Evolutionary conservation across 2,113 vertebrate species (phyloP).

Genomic region (Melanerpes aurifrons): DNA sequence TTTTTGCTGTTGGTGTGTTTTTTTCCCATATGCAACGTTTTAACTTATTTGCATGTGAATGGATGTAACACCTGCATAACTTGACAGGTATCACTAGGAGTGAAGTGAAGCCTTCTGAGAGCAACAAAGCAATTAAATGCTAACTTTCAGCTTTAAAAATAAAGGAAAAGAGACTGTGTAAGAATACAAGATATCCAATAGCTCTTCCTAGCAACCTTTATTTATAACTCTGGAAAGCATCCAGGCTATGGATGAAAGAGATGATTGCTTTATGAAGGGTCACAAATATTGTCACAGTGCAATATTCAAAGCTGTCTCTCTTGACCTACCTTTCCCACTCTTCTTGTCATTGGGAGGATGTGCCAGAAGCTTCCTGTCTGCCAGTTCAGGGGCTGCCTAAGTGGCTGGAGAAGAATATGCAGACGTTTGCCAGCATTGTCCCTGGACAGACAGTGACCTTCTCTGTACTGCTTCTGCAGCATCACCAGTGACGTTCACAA

Average conservation of each 20-base stretch:
- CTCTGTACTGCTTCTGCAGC: not conserved
- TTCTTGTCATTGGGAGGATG: not conserved
- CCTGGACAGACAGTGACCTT: not conserved
- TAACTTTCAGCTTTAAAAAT: not conserved
- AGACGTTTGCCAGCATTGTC: not conserved
- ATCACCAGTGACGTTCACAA: not conserved
- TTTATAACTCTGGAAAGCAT: constrained; percentile 28
- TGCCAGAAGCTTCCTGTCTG: constrained; percentile 7
- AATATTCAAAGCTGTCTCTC: not conserved
- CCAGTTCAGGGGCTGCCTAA: not conserved
- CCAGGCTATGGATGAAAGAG: not conserved
- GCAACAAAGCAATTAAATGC: not conserved
- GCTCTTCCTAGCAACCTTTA: not conserved
- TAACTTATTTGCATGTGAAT: not conserved
- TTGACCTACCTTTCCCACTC: not conserved
- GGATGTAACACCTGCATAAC: not conserved
- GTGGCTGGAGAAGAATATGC: not conserved
- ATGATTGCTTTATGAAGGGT: not conserved
- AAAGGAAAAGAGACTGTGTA: not conserved
- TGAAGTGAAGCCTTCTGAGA: not conserved
- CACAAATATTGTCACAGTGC: not conserved
- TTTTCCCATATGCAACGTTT: not conserved
- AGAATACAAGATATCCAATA: not conserved
- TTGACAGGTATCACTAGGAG: not conserved
- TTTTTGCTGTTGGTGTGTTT: not conserved